Percentiles rank a stretch among this genome's conserved stretches.
These are phyloP conservation scores for Limanda limanda DNA, from an alignment of 2,113 vertebrate species.

Conservation along the genomic window DNA sequence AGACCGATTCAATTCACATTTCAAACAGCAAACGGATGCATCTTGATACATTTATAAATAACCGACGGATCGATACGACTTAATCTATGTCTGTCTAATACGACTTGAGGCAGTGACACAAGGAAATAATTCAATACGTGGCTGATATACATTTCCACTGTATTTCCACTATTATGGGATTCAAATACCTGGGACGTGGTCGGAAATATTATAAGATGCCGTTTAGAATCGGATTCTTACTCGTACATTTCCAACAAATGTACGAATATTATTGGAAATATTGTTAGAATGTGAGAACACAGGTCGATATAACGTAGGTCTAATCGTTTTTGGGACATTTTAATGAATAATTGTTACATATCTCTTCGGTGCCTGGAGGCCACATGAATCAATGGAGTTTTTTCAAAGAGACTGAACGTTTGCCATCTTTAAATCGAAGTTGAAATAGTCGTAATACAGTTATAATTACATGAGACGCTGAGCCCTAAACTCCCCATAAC, in stretches of 20 bases:
- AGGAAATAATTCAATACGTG: neutral
- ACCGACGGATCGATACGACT: conserved; percentile 18
- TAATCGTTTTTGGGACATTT: too few relatives aligned
- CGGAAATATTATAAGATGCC: neutral
- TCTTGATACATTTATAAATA: conserved; percentile 29
- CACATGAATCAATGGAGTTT: neutral
- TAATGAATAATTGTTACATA: too few relatives aligned
- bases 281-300: too few relatives aligned
- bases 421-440: conserved; percentile 7
- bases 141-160: neutral
- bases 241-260: too few relatives aligned
- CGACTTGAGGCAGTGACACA: neutral
- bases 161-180: neutral
- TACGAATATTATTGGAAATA: too few relatives aligned
- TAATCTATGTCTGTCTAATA: neutral
- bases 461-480: conserved; percentile 21
- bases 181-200: neutral
- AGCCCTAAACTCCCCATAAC: conserved; percentile 29
- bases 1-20: conserved; percentile 19
- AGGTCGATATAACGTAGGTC: too few relatives aligned
- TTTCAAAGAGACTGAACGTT: neutral
- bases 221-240: too few relatives aligned
- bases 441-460: conserved; percentile 17
- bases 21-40: neutral
- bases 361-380: too few relatives aligned